Base-by-base conservation (phyloP, 2,113 vertebrate species). In the Eupsittula cactorum region DNA sequence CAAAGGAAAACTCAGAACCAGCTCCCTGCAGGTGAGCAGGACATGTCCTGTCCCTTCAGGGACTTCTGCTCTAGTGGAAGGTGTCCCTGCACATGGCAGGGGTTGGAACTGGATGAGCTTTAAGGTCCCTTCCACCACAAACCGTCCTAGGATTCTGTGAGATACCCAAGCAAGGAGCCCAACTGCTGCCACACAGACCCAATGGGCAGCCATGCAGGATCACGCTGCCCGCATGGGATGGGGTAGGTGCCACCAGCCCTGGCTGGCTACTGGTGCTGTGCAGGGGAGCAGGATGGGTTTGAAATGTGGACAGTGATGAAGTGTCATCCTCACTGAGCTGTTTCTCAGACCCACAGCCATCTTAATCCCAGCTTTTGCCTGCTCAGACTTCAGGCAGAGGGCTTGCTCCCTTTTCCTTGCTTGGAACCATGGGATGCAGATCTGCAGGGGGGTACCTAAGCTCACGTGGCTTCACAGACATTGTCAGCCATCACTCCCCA, bases 151-250 rank as follows among this genome's bases (percentile, higher is more conserved):
- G 33, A 24, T 59, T 59, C 13, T 41, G 10, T 31, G 68, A 39
- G 52, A 6, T 39, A 2, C n/a, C 10, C 39, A 23, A 29, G 33
- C 2, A 19, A 52, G 78, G 29, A 88, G 29, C 53, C 19, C 60
- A 3, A 0, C 5, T 79, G 50, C 50, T 2, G 13, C 33, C 46
- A 39, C 37, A 29, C 67, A 7, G 46, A 35, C 13, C 16, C 8
- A 0, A 2, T 2, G 60, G 46, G 53, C n/a, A 24, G 42, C 57
- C 2, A 0, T 11, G 57, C 41, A 29, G 80, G 39, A 41, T 29
- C 25, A 2, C 3, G 1, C 57, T 24, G 37, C 67, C 37, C 4
- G 0, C 10, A 2, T 1, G 2, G 53, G 35, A 1, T 7, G 50
- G 59, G 44, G 15, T 31, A 1, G 47, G 60, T 78, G 64, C 69